Percentiles rank a stretch among this genome's conserved stretches.
These are phyloP conservation scores for Neosalanx taihuensis DNA, from an alignment of 2,797 vertebrate species.

Conservation along the genomic window DNA sequence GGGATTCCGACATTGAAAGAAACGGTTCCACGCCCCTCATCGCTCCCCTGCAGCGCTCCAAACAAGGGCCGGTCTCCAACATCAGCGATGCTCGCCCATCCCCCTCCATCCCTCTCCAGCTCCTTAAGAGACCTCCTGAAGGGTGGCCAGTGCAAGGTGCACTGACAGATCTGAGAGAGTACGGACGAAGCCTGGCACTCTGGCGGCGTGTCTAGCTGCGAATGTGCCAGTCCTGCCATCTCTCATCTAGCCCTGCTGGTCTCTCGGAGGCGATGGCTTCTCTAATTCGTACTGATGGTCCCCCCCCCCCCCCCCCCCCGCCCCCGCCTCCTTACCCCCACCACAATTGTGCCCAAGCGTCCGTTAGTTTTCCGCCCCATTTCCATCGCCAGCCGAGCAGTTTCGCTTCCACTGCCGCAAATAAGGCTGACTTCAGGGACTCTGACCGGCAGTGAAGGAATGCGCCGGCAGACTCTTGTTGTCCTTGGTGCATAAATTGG, in stretches of 20 bases:
- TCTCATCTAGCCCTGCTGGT: slow-evolving; percentile 33
- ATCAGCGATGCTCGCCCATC: slow-evolving; percentile 1
- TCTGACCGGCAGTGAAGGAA: slow-evolving; percentile 32
- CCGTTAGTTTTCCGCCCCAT: slow-evolving; percentile 64
- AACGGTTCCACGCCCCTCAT: slow-evolving; percentile 7
- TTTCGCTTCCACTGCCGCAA: slow-evolving; percentile 42
- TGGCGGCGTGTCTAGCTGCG: not conserved
- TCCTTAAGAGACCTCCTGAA: not conserved
- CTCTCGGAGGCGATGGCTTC: slow-evolving; percentile 20
- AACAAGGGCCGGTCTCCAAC: not conserved
- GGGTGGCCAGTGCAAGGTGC: not conserved
- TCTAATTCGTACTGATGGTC: slow-evolving; percentile 45
- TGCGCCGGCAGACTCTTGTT: slow-evolving; percentile 6
- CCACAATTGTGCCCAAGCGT: slow-evolving; percentile 46
- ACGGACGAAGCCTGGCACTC: not conserved
- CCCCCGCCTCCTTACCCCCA: slow-evolving; percentile 23
- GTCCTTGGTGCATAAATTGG: slow-evolving; percentile 16
- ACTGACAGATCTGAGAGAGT: not conserved
- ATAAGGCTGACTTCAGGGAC: slow-evolving; percentile 50
- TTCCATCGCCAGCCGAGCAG: slow-evolving; percentile 59
- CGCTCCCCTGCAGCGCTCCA: slow-evolving; percentile 16
- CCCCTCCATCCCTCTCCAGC: not conserved
- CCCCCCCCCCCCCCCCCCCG: slow-evolving; percentile 32
- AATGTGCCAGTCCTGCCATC: slow-evolving; percentile 44
- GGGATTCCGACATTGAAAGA: slow-evolving; percentile 11